These are phyloP conservation scores for Gallinago nigripennis DNA, from an alignment of 2,797 vertebrate genomes.

Conservation along the genomic window DNA sequence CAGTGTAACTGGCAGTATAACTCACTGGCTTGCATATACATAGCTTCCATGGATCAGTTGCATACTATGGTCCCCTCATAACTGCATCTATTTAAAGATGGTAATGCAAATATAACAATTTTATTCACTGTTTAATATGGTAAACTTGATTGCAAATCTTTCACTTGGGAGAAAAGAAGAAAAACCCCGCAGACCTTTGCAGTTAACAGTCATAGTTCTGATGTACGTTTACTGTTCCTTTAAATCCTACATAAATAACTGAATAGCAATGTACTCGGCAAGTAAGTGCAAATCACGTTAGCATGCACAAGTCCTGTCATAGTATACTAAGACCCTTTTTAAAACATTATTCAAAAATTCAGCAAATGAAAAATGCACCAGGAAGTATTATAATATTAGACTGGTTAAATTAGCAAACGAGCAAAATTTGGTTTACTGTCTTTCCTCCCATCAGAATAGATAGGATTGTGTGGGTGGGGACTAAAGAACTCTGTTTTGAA, in stretches of 20 bases:
- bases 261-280: conserved; percentile 26
- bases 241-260: background rate
- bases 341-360: background rate
- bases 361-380: background rate
- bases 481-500: background rate
- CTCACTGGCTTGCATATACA: background rate
- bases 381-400: background rate
- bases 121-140: background rate
- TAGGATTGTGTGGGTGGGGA: background rate
- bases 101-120: background rate
- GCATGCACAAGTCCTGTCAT: background rate
- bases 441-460: background rate
- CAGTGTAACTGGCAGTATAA: background rate
- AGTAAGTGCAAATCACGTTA: background rate
- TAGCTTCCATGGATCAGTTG: background rate
- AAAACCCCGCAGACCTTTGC: background rate
- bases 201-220: background rate
- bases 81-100: background rate
- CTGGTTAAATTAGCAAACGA: background rate
- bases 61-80: background rate
- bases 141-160: background rate
- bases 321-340: background rate
- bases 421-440: background rate
- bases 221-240: background rate
- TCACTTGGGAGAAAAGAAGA: background rate